Evolutionary conservation across 2,888 invertebrate species (phyloP), one percentile per base, ranked within the genome.

Genomic region (Polia nebulosa): DNA sequence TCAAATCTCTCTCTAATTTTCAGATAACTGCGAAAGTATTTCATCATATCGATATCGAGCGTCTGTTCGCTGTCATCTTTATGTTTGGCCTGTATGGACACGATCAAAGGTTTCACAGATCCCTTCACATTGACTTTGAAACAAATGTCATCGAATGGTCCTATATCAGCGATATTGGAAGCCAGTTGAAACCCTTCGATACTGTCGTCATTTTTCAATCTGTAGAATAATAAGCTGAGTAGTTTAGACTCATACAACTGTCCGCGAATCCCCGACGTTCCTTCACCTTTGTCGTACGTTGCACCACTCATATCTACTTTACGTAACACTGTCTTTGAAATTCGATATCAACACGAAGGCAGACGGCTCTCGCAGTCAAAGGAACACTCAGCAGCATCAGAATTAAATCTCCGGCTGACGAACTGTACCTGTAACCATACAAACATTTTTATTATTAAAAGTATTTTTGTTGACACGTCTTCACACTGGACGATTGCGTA

Each of bases 181-280:
- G 76, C 83, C 29, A 83, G 49, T 17, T 73, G 55, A 44, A 82
- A 78, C 17, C 80, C 58, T 29, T 64, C 49, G 8, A 83, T 51
- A 29, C 44, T 34, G 0, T 69, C 29, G 44, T 83, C 62, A 20
- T 65, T 58, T 8, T 63, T 29, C 8, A 70, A 53, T 64, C 78
- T 72, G n/a, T 76, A 81, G 11, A 67, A 49, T 36, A 81, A 22
- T 5, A 81, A 63, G 22, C 78, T 78, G 2, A 81, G 52, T 20
- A 83, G 63, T 55, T 83, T 82, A 0, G 76, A 75, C 39, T 81
- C 78, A 22, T 80, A 82, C 1, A 82, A 60, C n/a, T 82, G 82
- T 22, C 82, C 82, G 6, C 49, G 32, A 49, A 59, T 41, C 41
- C 41, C 41, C 17, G 41, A 41, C 41, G 41, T 41, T 8, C 41